Base-by-base conservation (phyloP, 2,888 invertebrate species). In the Caradrina clavipalpis region DNA sequence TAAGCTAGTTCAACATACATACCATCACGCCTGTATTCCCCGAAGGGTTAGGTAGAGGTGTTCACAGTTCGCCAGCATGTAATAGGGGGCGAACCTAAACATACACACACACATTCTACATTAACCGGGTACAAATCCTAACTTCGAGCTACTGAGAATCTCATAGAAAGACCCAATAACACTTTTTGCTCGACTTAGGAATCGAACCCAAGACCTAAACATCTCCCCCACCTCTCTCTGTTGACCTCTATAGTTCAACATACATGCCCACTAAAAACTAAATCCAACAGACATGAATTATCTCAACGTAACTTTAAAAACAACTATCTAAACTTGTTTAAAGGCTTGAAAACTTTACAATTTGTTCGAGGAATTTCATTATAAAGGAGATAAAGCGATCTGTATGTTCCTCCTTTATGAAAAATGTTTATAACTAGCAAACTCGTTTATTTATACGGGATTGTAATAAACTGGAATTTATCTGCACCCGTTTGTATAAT, bases 391-490 rank as follows among this genome's bases (percentile, higher is more conserved):
- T 74, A 81, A 73, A 54, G n/a, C 51, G n/a, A 64, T 73, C 59
- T 57, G 58, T 58, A 51, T 56, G 22, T 45, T 11, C 19, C 58
- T 45, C 61, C 63, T 71, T 73, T 73, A 74, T 80, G 69, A 77
- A 74, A 67, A 78, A 83, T 78, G 67, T 81, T 78, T 67, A 71
- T 80, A 81, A 73, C 71, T 83, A 68, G 68, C 62, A 67, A 74
- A 62, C 67, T 81, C 69, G 58, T 39, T 74, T 82, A 76, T 76
- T 72, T 77, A 72, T 78, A 73, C 73, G 61, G 68, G 58, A 67
- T 76, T 78, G 84, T 78, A 83, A 83, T 82, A 82, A 83, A 82
- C 61, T 83, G 58, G 57, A 76, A 74, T 81, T 83, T 83, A 82
- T 83, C 70, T 74, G 59, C 72, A 65, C 68, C 45, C 55, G 58